phyloP scores from a whole-genome alignment of 2,797 vertebrate species.

The Catamblyrhynchus diadema region DNA sequence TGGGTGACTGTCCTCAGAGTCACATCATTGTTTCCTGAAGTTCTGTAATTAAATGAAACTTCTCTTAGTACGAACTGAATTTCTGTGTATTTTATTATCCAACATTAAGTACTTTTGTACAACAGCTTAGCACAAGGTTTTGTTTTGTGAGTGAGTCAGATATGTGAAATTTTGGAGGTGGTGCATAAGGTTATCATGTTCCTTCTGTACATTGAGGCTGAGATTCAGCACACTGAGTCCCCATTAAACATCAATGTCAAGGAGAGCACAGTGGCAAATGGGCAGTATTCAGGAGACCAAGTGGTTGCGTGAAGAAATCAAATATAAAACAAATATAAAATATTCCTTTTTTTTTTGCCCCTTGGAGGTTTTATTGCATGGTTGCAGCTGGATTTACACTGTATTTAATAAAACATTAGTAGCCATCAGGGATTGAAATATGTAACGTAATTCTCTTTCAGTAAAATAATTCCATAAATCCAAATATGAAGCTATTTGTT shows the following conservation, averaged over 20 bases:
- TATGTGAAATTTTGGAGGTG: constrained; percentile 53
- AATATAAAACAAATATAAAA: constrained; percentile 72
- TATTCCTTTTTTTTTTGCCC: constrained; percentile 31
- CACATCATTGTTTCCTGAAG: constrained; percentile 47
- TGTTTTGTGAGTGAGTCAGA: constrained; percentile 25
- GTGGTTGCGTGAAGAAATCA: constrained; percentile 48
- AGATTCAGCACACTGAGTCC: not conserved
- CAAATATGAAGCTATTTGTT: constrained; percentile 69
- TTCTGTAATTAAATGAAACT: constrained; percentile 64
- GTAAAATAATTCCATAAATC: constrained; percentile 82
- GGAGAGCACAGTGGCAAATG: constrained; percentile 30
- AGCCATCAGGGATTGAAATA: constrained; percentile 77
- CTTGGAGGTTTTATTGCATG: constrained; percentile 74
- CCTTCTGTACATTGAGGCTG: not conserved
- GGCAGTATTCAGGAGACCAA: constrained; percentile 23
- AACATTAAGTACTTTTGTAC: constrained; percentile 19
- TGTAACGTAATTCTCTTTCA: constrained; percentile 78
- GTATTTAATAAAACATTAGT: constrained; percentile 82
- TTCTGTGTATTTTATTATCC: constrained; percentile 59
- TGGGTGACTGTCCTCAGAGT: constrained; percentile 50
- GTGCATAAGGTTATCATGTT: not conserved
- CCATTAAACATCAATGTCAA: constrained; percentile 15
- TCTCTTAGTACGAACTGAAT: not conserved
- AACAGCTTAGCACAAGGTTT: constrained; percentile 22
- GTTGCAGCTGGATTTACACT: constrained; percentile 76